Evolutionary conservation across 2,113 vertebrate genomes (phyloP).

Genomic region (Calidris pugnax): DNA sequence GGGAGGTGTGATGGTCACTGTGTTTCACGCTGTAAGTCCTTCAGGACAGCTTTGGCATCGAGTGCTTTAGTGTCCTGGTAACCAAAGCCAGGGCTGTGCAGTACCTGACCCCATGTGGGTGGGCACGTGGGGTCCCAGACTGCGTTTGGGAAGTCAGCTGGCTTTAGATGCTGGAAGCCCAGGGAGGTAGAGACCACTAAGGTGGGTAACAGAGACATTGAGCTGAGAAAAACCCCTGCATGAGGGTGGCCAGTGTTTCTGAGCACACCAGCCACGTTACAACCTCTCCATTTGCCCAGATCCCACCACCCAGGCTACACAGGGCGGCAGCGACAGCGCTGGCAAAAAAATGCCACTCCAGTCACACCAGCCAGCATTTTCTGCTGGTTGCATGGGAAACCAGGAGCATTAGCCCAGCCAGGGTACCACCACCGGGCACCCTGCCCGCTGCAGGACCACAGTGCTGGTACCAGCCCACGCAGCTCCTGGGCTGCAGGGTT

Average conservation of each 20-base stretch:
- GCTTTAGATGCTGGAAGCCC: not conserved
- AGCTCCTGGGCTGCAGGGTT: not conserved
- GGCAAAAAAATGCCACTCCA: too few species aligned
- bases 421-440: too few species aligned
- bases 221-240: not conserved
- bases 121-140: accelerated
- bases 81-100: not conserved
- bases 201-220: accelerated
- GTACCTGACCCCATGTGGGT: accelerated
- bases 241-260: accelerated
- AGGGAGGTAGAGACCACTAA: not conserved
- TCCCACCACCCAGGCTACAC: too few species aligned
- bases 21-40: not conserved
- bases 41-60: not conserved
- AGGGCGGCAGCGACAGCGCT: too few species aligned
- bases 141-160: not conserved
- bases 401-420: not conserved
- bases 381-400: not conserved
- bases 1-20: too few species aligned
- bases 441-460: not conserved
- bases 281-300: not conserved
- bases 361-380: not conserved
- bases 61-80: not conserved
- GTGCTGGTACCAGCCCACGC: not conserved
- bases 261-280: not conserved